These are phyloP conservation scores for Osmoderma eremita DNA, from an alignment of 2,888 invertebrate genomes.

Conservation along the genomic window DNA sequence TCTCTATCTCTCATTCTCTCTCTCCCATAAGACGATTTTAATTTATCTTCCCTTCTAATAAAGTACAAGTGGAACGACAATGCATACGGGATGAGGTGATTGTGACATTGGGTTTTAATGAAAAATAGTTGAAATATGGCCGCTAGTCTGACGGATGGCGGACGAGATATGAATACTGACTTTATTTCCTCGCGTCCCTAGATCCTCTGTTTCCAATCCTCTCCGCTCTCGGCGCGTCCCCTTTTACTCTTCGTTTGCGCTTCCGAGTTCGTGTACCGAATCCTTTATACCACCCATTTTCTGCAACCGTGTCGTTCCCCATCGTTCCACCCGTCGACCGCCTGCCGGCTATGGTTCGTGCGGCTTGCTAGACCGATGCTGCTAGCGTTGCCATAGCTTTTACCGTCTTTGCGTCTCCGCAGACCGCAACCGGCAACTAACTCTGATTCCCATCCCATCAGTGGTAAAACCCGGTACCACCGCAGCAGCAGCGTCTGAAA, in stretches of 20 bases:
- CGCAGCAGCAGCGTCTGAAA: constrained; percentile 4
- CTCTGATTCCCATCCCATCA: background rate
- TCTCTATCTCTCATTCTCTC: background rate
- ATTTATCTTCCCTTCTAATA: constrained; percentile 57
- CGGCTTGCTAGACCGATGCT: constrained; percentile 7
- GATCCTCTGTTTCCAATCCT: constrained; percentile 24
- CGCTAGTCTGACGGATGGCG: constrained; percentile 51
- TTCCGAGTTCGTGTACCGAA: constrained; percentile 34
- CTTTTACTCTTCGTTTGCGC: constrained; percentile 26
- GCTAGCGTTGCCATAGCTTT: constrained; percentile 4
- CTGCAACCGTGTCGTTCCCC: constrained; percentile 19
- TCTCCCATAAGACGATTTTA: constrained; percentile 51
- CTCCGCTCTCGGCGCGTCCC: constrained; percentile 8
- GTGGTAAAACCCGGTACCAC: background rate
- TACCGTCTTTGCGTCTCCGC: constrained; percentile 9
- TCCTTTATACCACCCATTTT: constrained; percentile 32
- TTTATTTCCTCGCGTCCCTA: constrained; percentile 23
- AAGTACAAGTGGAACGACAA: constrained; percentile 55
- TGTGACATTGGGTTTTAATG: constrained; percentile 49
- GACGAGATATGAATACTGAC: constrained; percentile 52
- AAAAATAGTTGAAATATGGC: constrained; percentile 53
- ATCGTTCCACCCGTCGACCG: constrained; percentile 1
- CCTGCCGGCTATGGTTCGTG: background rate
- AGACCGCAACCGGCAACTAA: constrained; percentile 5
- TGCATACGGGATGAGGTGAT: constrained; percentile 57